Evolutionary conservation across 2,888 invertebrate species (phyloP).

Genomic region (Pseudococcus longispinus): DNA sequence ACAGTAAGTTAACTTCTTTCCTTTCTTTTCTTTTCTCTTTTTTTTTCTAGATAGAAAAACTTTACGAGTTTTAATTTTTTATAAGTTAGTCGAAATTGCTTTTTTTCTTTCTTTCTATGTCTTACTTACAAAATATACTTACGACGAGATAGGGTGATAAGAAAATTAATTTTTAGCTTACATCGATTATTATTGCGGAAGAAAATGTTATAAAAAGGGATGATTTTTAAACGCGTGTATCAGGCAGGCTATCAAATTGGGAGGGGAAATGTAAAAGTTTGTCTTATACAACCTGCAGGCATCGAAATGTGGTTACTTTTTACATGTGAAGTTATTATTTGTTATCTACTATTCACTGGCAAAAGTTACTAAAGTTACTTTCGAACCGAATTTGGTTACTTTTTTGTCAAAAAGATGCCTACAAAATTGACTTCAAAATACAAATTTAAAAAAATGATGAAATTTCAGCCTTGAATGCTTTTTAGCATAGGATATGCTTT

Average conservation of each 20-base stretch:
- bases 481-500: too few species aligned
- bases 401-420: too few species aligned
- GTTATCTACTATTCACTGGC: too few species aligned
- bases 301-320: too few species aligned
- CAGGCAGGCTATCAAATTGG: background rate
- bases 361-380: too few species aligned
- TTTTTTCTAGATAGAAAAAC: constrained; percentile 18
- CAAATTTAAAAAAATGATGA: too few species aligned
- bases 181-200: background rate
- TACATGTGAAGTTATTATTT: too few species aligned
- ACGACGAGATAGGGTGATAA: constrained; percentile 3
- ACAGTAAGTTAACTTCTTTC: constrained; percentile 24
- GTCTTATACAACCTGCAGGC: too few species aligned
- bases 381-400: too few species aligned
- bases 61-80: constrained; percentile 33
- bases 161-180: constrained; percentile 27
- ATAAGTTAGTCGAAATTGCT: constrained; percentile 27
- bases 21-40: background rate
- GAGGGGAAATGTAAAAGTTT: background rate
- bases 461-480: too few species aligned
- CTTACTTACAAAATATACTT: background rate
- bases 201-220: background rate
- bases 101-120: background rate
- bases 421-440: too few species aligned
- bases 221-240: too few species aligned